phyloP scores from a whole-genome alignment of 2,888 invertebrate genomes.

The Drosophila kuntzei region DNA sequence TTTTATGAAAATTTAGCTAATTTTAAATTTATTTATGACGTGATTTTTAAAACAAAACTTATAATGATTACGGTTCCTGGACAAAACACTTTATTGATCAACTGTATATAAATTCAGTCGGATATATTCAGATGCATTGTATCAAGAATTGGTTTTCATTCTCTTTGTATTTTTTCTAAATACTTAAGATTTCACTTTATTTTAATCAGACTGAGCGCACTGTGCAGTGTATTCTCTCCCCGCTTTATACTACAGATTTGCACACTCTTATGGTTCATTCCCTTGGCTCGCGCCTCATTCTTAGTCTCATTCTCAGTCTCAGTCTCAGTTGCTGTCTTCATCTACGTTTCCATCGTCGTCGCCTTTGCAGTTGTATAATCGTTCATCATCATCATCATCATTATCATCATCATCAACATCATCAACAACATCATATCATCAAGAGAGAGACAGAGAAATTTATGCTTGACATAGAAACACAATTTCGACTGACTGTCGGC shows the following conservation, averaged over 20 bases:
- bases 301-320: conserved; percentile 2
- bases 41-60: no score
- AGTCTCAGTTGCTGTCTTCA: neutral
- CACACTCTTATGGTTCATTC: conserved; percentile 18
- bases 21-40: no score
- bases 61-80: no score
- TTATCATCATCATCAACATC: conserved; percentile 9
- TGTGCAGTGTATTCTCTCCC: neutral
- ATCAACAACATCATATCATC: conserved; percentile 12
- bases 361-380: conserved; percentile 58
- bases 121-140: no score
- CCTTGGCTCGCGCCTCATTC: conserved; percentile 12
- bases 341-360: conserved; percentile 32
- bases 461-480: conserved; percentile 82
- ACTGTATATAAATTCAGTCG: no score
- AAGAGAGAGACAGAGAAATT: conserved; percentile 52
- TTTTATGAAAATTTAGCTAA: no score
- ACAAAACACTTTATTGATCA: no score
- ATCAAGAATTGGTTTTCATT: no score
- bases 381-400: conserved; percentile 60
- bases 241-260: neutral
- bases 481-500: conserved; percentile 71
- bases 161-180: neutral
- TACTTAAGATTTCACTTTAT: neutral
- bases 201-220: neutral